Percentiles rank a stretch among this genome's conserved stretches.
Evolutionary conservation across 2,888 invertebrate genomes (phyloP).

Genomic region (Scelioninae gen. 1): DNA sequence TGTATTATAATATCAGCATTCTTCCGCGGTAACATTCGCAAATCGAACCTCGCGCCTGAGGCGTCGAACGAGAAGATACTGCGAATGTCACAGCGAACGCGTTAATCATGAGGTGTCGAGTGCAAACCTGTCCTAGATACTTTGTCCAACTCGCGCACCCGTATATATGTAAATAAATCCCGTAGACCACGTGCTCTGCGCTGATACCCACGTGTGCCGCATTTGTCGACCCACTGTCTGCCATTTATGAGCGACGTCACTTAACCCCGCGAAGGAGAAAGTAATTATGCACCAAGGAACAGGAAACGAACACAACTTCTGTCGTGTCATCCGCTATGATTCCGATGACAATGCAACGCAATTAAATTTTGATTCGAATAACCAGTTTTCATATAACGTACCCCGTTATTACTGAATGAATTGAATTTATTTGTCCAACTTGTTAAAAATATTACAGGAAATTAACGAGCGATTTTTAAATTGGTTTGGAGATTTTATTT

Average conservation of each 20-base stretch:
- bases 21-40: constrained; percentile 20
- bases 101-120: constrained; percentile 71
- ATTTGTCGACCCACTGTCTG: constrained; percentile 46
- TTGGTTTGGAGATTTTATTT: too few species aligned
- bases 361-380: constrained; percentile 31
- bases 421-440: constrained; percentile 7
- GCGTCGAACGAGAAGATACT: constrained; percentile 51
- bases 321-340: constrained; percentile 46
- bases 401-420: constrained; percentile 2
- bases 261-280: constrained; percentile 50
- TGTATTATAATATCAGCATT: constrained; percentile 36
- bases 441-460: not conserved
- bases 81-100: constrained; percentile 71
- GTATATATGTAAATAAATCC: constrained; percentile 54
- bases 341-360: constrained; percentile 41
- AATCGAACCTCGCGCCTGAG: constrained; percentile 31
- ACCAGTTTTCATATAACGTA: constrained; percentile 4
- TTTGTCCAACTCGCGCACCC: constrained; percentile 28
- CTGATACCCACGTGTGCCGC: constrained; percentile 41
- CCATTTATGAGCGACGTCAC: constrained; percentile 26
- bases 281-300: constrained; percentile 44
- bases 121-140: constrained; percentile 68
- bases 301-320: constrained; percentile 31
- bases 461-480: too few species aligned
- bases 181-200: constrained; percentile 45